These are phyloP conservation scores for Apistogramma diplotaenia DNA, from an alignment of 2,113 vertebrate genomes.

Conservation along the genomic window DNA sequence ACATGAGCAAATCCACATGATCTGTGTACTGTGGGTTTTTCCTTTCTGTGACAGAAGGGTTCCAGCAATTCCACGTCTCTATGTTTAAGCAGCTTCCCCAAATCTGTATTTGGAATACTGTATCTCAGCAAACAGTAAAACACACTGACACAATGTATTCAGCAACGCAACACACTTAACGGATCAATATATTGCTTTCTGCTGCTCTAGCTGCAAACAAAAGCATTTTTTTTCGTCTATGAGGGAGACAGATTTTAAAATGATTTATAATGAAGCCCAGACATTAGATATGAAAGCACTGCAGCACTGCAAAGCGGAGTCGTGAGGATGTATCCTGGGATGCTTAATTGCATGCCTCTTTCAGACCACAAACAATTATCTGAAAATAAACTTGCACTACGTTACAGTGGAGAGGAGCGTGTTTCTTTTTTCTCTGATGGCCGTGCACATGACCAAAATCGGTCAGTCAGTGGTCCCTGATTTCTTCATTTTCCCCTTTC, in stretches of 20 bases:
- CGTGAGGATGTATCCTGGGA: background rate
- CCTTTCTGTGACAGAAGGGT: too few relatives aligned
- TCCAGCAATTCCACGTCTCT: background rate
- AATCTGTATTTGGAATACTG: slow-evolving; percentile 32
- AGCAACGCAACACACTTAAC: slow-evolving; percentile 1
- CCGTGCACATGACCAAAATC: background rate
- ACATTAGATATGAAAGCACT: slow-evolving; percentile 6
- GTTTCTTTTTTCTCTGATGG: background rate
- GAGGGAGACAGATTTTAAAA: background rate
- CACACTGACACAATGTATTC: background rate
- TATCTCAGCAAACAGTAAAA: slow-evolving; percentile 13
- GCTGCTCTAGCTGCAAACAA: background rate
- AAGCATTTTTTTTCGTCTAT: background rate
- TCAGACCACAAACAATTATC: background rate
- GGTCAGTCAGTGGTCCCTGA: background rate
- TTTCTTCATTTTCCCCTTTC: too few relatives aligned
- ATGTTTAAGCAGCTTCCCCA: slow-evolving; percentile 24
- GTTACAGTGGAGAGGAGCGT: background rate
- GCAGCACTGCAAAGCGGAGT: background rate
- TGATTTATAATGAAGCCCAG: slow-evolving; percentile 17
- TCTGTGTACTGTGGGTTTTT: background rate
- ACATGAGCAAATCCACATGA: slow-evolving; percentile 27
- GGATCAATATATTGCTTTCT: slow-evolving; percentile 32
- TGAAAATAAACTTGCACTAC: background rate
- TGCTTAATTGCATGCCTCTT: background rate